These are phyloP conservation scores for Luffia ferchaultella DNA, from an alignment of 2,888 invertebrate species.

Conservation along the genomic window DNA sequence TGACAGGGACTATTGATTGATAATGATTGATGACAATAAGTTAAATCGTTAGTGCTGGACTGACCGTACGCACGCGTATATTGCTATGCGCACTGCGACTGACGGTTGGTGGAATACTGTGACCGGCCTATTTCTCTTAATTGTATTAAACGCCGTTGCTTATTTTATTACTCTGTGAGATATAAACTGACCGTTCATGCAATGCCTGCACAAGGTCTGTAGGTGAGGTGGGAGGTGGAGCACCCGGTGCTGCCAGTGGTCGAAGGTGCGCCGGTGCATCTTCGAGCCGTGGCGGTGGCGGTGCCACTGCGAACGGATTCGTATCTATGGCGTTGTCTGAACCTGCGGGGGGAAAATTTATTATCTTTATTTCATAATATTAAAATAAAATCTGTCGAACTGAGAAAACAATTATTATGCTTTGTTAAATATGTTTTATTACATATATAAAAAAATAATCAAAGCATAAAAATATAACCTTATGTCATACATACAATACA, in stretches of 20 bases:
- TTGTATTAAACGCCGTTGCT: too few relatives aligned
- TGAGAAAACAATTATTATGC: neutral
- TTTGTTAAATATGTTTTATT: neutral
- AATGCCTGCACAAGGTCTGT: conserved; percentile 32
- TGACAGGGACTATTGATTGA: too few relatives aligned
- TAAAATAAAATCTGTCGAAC: neutral
- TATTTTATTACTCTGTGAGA: too few relatives aligned
- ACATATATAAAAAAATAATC: too few relatives aligned
- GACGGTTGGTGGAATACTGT: too few relatives aligned
- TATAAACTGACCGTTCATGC: conserved; percentile 24
- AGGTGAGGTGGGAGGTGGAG: conserved; percentile 26
- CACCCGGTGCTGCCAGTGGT: conserved; percentile 26
- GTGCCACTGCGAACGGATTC: conserved; percentile 44
- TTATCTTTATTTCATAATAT: neutral
- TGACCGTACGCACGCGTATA: too few relatives aligned
- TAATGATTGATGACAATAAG: too few relatives aligned
- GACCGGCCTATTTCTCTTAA: too few relatives aligned
- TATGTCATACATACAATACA: too few relatives aligned
- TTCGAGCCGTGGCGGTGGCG: conserved; percentile 26
- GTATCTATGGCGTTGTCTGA: conserved; percentile 28
- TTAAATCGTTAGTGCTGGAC: too few relatives aligned
- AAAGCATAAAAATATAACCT: too few relatives aligned
- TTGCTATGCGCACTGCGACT: too few relatives aligned
- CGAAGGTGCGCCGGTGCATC: conserved; percentile 37
- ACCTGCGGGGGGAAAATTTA: conserved; percentile 17